These are phyloP conservation scores for Thysanoteuthis rhombus DNA, from an alignment of 2,888 invertebrate genomes.

Conservation along the genomic window DNA sequence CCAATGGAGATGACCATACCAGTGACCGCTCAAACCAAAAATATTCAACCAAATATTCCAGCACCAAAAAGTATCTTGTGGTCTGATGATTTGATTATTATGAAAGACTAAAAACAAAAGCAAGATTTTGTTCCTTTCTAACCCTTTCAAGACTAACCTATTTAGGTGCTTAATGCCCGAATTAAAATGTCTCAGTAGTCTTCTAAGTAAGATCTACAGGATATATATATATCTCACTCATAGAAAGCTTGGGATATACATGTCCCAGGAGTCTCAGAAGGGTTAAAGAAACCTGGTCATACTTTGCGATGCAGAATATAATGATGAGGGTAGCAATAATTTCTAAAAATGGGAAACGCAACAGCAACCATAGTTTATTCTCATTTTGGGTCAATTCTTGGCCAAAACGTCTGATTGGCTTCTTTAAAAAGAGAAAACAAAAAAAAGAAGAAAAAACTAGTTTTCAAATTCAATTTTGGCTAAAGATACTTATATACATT, in stretches of 20 bases:
- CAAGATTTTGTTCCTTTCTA: no score
- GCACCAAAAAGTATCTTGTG: background rate
- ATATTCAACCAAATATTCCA: conserved; percentile 60
- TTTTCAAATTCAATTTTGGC: background rate
- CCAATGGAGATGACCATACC: conserved; percentile 65
- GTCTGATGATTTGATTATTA: conserved; percentile 24
- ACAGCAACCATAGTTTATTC: background rate
- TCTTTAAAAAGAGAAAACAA: background rate
- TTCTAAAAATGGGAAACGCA: background rate
- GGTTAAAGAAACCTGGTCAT: background rate
- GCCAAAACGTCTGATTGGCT: background rate
- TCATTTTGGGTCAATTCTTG: background rate
- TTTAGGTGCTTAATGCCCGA: no score
- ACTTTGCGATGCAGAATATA: background rate
- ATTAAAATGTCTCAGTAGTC: no score
- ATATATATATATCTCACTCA: no score
- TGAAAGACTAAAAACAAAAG: background rate
- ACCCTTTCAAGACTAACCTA: no score
- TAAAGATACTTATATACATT: no score
- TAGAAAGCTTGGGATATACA: no score
- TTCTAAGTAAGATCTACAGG: no score
- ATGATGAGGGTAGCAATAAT: background rate
- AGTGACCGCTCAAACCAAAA: conserved; percentile 61
- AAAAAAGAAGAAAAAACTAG: background rate
- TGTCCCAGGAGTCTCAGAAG: no score